phyloP scores from a whole-genome alignment of 2,113 vertebrate species.

The Myiagra hebetior region DNA sequence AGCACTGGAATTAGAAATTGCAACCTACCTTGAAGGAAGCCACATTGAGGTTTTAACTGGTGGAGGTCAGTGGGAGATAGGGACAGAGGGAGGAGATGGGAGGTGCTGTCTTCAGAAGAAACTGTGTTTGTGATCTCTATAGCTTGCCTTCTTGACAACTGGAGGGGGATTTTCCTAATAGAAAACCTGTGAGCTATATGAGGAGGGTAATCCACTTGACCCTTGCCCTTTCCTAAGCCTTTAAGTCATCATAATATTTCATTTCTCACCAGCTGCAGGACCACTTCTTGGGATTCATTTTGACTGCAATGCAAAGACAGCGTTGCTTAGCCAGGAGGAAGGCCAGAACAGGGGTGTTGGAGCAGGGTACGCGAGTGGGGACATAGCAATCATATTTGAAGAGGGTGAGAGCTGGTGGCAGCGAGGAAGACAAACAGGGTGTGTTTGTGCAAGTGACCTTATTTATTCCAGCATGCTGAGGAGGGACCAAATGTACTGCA shows the following conservation, averaged over 20 bases:
- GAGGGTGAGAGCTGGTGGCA: constrained; percentile 10
- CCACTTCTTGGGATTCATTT: neutral
- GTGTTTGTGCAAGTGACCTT: constrained; percentile 9
- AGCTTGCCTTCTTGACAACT: neutral
- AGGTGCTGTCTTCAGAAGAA: neutral
- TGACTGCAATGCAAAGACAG: neutral
- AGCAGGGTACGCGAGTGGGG: fast-evolving
- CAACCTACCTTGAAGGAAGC: neutral
- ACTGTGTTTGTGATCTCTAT: neutral
- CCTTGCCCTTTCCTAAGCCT: neutral
- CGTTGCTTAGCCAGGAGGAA: neutral
- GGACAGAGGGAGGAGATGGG: neutral
- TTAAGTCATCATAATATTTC: neutral
- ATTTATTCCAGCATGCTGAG: neutral
- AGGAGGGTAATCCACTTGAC: constrained; percentile 27
- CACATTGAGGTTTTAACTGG: neutral
- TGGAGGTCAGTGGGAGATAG: neutral
- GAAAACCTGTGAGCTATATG: constrained; percentile 11
- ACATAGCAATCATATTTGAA: neutral
- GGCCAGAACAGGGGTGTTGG: neutral
- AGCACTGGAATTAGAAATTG: neutral
- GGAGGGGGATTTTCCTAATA: neutral
- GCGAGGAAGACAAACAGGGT: neutral
- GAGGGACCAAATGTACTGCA: neutral
- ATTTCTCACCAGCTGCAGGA: neutral